Conservation (phyloP, 2,113 vertebrate genomes). For the Gallinago jamesoni region DNA sequence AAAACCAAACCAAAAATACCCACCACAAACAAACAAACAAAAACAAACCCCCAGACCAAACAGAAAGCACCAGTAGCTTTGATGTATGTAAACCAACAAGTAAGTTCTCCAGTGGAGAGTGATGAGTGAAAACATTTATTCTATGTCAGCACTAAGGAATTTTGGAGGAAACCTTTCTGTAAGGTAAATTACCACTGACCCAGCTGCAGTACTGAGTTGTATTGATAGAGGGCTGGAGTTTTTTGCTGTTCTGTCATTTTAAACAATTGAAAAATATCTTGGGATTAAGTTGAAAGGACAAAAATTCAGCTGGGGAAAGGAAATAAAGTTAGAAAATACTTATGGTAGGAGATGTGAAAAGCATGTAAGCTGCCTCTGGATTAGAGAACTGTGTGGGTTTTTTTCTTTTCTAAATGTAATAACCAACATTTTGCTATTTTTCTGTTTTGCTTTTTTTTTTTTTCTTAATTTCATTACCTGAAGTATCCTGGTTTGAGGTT, state of each 20-base stretch:
- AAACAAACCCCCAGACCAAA: too few relatives aligned
- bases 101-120: neutral
- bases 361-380: neutral
- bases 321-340: neutral
- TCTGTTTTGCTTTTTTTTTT: neutral
- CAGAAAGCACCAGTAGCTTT: neutral
- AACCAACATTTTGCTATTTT: neutral
- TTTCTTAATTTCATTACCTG: neutral
- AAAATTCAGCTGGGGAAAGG: neutral
- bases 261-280: neutral
- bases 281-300: neutral
- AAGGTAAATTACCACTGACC: neutral
- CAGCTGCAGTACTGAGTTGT: neutral
- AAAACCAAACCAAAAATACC: too few relatives aligned
- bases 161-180: neutral
- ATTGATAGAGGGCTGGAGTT: neutral
- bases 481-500: neutral
- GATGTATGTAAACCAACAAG: neutral
- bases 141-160: neutral
- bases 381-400: neutral
- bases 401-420: neutral
- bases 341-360: neutral
- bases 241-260: neutral
- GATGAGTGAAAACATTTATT: neutral
- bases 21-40: neutral